Base-by-base conservation (phyloP, 2,113 vertebrate genomes). In the Proteles cristata region DNA sequence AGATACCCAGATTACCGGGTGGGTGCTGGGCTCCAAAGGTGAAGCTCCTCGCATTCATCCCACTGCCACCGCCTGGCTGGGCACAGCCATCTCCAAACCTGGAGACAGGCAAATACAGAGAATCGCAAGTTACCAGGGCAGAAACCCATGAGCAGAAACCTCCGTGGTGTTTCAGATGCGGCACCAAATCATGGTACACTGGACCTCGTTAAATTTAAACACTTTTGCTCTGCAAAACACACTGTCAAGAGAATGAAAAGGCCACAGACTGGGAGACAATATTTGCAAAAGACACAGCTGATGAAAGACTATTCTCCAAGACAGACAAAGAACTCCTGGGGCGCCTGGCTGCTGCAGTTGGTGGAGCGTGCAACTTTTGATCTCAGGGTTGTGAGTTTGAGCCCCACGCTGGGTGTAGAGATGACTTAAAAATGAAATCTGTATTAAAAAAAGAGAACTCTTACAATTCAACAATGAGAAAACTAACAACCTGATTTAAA, bases 51-150 rank as follows among this genome's bases (percentile, higher is more conserved):
- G 35, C 53, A 23, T 2, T 9, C 28, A 33, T 6, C 68, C 43
- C 26, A 17, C 31, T 11, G 26, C 45, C 1, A 0, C 61, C 0
- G 0, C 68, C 63, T 0, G 33, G 58, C 17, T 7, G 55, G 83
- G 25, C 43, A 28, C 48, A 16, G 26, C 65, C 65, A 66, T 4
- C 55, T 35, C 48, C 45, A 16, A 50, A 43, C 48, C 17, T 33
- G 73, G 23, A 92, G 35, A 25, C 25, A 43, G 88, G n/a, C 6
- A 17, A 63, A 66, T 25, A 28, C 19, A 23, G 50, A 76, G 33
- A 48, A 66, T 4, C 31, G 23, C 33, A 16, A 39, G 11, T 28
- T 50, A 8, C 8, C 11, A 21, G 53, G 80, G n/a, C 43, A 15
- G 53, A 55, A 33, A 43, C 61, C 11, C 55, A 58, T 19, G 63